Evolutionary conservation across 2,113 vertebrate genomes (phyloP).

Genomic region (Haplochromis burtoni): DNA sequence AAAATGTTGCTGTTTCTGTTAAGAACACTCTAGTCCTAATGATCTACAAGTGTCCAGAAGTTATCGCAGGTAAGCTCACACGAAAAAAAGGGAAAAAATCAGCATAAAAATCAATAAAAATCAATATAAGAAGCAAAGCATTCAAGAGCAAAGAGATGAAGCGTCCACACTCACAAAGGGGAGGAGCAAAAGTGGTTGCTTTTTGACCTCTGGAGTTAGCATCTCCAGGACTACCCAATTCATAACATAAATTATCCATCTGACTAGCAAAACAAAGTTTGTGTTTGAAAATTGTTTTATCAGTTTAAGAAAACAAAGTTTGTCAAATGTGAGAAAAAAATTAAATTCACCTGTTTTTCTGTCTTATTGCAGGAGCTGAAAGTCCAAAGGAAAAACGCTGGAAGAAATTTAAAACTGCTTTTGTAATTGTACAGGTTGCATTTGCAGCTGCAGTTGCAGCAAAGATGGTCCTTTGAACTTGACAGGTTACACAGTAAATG

Average conservation of each 20-base stretch:
- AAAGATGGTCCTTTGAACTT: neutral
- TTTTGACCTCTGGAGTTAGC: neutral
- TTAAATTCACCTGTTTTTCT: neutral
- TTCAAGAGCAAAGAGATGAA: too few relatives aligned
- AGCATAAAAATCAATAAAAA: too few relatives aligned
- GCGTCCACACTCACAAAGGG: too few relatives aligned
- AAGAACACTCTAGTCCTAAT: too few relatives aligned
- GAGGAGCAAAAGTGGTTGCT: rapidly evolving
- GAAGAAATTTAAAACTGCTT: neutral
- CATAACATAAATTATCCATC: neutral
- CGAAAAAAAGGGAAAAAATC: too few relatives aligned
- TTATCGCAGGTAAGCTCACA: too few relatives aligned
- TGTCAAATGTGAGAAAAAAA: neutral
- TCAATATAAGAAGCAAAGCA: too few relatives aligned
- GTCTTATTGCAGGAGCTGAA: neutral
- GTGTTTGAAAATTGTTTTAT: neutral
- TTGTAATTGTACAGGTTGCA: neutral
- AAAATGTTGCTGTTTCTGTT: too few relatives aligned
- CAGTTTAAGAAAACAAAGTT: rapidly evolving
- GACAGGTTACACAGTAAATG: neutral
- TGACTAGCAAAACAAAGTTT: neutral
- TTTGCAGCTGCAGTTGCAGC: neutral
- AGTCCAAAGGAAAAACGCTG: neutral
- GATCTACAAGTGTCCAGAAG: too few relatives aligned
- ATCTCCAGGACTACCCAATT: neutral